Evolutionary conservation across 2,113 vertebrate genomes (phyloP).

Genomic region (Pluvianellus socialis): DNA sequence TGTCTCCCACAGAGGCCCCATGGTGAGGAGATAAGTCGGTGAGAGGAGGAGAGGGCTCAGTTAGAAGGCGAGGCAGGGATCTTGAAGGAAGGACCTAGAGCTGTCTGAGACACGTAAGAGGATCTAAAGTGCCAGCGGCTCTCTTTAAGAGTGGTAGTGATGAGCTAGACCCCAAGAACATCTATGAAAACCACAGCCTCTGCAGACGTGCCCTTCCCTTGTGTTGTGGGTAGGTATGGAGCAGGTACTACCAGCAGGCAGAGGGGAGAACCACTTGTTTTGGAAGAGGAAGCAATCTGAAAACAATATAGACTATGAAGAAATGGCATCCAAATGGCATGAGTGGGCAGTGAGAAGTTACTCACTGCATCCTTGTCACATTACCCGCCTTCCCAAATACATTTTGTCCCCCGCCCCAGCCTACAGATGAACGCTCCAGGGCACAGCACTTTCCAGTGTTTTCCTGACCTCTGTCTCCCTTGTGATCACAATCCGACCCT

Average conservation of each 20-base stretch:
- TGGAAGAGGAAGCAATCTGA: neutral
- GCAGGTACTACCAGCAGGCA: neutral
- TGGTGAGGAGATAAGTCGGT: neutral
- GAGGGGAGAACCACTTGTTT: neutral
- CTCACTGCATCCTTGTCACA: neutral
- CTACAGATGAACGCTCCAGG: neutral
- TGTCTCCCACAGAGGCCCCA: neutral
- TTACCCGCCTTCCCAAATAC: neutral
- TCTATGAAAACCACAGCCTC: neutral
- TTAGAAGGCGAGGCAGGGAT: neutral
- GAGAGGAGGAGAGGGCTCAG: neutral
- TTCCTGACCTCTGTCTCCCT: neutral
- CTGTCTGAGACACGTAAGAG: neutral
- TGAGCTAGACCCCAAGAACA: neutral
- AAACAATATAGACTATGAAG: neutral
- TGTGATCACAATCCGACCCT: neutral
- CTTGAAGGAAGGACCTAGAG: neutral
- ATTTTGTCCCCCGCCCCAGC: neutral
- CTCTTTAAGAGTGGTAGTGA: neutral
- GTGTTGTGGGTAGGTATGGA: neutral
- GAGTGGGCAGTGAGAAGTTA: slow-evolving; percentile 17
- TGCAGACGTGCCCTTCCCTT: neutral
- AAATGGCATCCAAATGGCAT: neutral
- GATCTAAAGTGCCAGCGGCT: neutral
- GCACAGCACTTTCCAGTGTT: neutral